A percentile compares a stretch with the other conserved stretches of the same genome.
These are phyloP conservation scores for Ormyrus labotus DNA, from an alignment of 2,888 invertebrate genomes.

Conservation along the genomic window DNA sequence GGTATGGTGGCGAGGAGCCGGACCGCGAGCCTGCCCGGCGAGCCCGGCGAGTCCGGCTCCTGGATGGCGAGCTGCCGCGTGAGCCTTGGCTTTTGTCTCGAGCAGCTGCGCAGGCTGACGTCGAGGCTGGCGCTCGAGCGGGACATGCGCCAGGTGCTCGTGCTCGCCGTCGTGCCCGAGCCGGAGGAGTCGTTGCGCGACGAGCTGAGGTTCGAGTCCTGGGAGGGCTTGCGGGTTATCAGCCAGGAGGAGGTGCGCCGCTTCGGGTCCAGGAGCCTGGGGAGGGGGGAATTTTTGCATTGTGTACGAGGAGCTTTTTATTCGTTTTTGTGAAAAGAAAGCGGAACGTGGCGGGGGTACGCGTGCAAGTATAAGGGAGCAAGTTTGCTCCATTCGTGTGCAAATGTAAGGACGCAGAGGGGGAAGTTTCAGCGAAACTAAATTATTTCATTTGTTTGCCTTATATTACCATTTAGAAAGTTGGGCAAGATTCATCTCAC, in stretches of 20 bases:
- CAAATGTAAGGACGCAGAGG: too few species aligned
- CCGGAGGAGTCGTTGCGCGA: slow-evolving; percentile 94
- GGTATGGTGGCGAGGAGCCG: slow-evolving; percentile 85
- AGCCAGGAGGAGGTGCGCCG: slow-evolving; percentile 92
- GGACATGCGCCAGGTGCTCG: slow-evolving; percentile 92
- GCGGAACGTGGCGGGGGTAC: too few species aligned
- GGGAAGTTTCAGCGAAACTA: too few species aligned
- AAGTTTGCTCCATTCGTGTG: too few species aligned
- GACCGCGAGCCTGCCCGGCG: slow-evolving; percentile 78
- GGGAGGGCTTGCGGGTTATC: slow-evolving; percentile 93
- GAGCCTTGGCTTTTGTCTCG: slow-evolving; percentile 82
- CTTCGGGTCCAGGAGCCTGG: slow-evolving; percentile 72
- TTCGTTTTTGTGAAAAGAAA: too few species aligned
- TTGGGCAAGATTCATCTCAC: too few species aligned
- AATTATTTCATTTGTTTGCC: too few species aligned
- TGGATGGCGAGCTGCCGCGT: slow-evolving; percentile 89
- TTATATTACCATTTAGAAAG: too few species aligned
- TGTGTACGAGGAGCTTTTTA: too few species aligned
- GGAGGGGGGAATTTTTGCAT: not conserved
- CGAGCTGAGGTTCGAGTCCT: slow-evolving; percentile 93
- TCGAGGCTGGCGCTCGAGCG: slow-evolving; percentile 87
- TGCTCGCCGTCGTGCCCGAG: slow-evolving; percentile 91
- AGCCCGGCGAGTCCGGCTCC: slow-evolving; percentile 84
- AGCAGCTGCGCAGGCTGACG: slow-evolving; percentile 64
- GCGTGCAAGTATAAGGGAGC: too few species aligned